phyloP scores from a whole-genome alignment of 2,113 vertebrate genomes.

The Urocynchramus pylzowi region DNA sequence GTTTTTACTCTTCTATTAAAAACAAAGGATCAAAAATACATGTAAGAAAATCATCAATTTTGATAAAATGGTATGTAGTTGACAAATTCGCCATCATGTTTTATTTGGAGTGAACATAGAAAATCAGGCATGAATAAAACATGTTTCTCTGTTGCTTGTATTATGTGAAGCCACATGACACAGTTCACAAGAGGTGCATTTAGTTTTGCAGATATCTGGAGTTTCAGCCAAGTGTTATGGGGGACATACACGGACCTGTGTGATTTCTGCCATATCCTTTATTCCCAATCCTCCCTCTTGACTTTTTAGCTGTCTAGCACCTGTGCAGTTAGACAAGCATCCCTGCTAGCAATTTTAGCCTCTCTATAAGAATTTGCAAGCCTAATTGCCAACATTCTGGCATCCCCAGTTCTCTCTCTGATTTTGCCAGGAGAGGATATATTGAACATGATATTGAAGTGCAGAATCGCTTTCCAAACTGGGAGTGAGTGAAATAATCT shows the following conservation, averaged over 20 bases:
- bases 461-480: background rate
- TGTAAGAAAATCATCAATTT: background rate
- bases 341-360: background rate
- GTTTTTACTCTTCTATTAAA: background rate
- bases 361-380: background rate
- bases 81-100: background rate
- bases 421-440: background rate
- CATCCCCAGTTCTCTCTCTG: background rate
- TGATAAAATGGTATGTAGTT: background rate
- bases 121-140: background rate
- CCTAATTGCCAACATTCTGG: background rate
- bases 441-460: background rate
- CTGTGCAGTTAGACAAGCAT: background rate
- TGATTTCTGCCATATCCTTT: background rate
- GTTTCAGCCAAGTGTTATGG: background rate
- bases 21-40: background rate
- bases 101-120: background rate
- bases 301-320: background rate
- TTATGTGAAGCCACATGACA: background rate
- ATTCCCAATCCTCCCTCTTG: background rate
- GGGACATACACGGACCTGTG: too few species aligned
- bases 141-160: rapidly evolving
- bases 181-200: background rate
- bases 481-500: background rate
- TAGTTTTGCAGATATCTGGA: background rate